Base-by-base conservation (phyloP, 1,140 invertebrate genomes). In the Plectus sambesii region DNA sequence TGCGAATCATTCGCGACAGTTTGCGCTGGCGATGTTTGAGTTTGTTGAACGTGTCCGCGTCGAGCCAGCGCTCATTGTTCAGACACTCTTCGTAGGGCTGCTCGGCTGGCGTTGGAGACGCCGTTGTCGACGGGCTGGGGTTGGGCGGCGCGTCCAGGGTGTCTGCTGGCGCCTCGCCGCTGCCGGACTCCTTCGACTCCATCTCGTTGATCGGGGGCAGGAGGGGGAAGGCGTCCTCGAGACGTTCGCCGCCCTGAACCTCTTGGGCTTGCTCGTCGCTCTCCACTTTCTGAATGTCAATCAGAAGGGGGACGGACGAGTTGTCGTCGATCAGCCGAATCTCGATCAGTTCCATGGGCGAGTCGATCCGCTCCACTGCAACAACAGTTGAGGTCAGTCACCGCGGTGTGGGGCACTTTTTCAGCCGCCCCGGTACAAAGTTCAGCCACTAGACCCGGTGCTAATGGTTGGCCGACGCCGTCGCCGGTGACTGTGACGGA, bases 291-390 rank as follows among this genome's bases (percentile, higher is more conserved):
- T 1, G 42, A 43, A 17, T 29, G 17, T 1, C 19, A 9, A 9
- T 46, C 44, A 46, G 5, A 9, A 1, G 38, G 33, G 8, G 22
- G 38, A 1, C 45, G 3, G 45, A 39, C 15, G 45, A 39, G 12
- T 47, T 47, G 15, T 47, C 44, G 35, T 51, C 49, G 9, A 51
- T 51, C n/a, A 51, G 33, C 33, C 43, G 20, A n/a, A 51, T 51
- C 25, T 51, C 49, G 4, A 51, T 51, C 17, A 42, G 26, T n/a
- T 51, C 49, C 20, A 51, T 51, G 9, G 49, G 49, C n/a, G 49
- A 35, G 41, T 51, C 49, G 12, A 51, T 25, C 17, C 49, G 22
- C 36, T 51, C 44, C 20, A 51, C 47, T 49, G 40, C 23, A 49
- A 42, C 17, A 26, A 5, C 26, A 5, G 38, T 15, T 15, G 5